These are phyloP conservation scores for Cervus canadensis DNA, from an alignment of 2,113 vertebrate genomes.

Conservation along the genomic window DNA sequence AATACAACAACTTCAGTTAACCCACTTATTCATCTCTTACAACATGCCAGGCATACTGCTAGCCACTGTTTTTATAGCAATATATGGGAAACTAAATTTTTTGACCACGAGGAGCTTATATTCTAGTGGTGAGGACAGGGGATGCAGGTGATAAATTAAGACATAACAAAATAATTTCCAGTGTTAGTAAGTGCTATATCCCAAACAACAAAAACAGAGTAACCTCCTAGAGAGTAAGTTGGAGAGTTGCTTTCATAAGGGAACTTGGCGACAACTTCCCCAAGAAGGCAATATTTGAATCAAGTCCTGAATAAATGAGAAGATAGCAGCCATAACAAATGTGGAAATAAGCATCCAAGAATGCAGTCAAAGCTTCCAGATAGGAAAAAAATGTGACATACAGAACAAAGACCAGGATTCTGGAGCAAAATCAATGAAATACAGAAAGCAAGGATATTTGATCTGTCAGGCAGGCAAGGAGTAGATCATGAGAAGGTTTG, in stretches of 20 bases:
- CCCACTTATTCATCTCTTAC: not conserved
- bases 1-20: not conserved
- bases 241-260: not conserved
- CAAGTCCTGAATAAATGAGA: not conserved
- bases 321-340: not conserved
- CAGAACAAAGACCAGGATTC: not conserved
- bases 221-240: not conserved
- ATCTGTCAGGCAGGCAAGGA: not conserved
- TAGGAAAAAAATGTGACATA: not conserved
- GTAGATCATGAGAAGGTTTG: not conserved
- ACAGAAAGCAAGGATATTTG: not conserved
- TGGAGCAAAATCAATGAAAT: not conserved
- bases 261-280: not conserved
- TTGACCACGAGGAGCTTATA: not conserved
- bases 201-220: not conserved
- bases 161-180: not conserved
- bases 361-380: not conserved
- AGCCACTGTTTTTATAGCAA: not conserved
- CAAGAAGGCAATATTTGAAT: not conserved
- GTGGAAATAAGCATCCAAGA: not conserved
- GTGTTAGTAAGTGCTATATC: not conserved
- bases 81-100: not conserved
- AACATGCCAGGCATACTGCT: not conserved
- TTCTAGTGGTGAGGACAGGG: not conserved
- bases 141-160: not conserved